These are phyloP conservation scores for Aricia artaxerxes DNA, from an alignment of 2,888 invertebrate species.

Conservation along the genomic window DNA sequence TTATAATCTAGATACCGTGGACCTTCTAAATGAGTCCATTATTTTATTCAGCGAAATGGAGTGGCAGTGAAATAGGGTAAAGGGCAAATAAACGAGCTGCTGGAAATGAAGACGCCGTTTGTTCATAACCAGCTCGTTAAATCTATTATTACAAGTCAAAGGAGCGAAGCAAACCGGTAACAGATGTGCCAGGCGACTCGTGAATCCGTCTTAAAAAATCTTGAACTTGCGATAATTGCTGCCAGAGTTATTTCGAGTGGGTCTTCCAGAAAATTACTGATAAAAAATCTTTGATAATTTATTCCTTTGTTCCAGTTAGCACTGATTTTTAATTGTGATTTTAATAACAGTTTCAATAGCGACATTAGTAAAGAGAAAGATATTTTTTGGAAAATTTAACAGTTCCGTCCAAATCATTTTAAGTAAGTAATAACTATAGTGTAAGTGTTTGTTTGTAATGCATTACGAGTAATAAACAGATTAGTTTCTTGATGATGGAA, in stretches of 20 bases:
- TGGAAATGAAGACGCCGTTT: slow-evolving; percentile 79
- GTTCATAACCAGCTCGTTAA: slow-evolving; percentile 80
- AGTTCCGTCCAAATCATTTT: too few relatives aligned
- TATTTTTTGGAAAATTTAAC: too few relatives aligned
- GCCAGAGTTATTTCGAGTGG: slow-evolving; percentile 31
- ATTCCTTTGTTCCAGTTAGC: slow-evolving; percentile 10
- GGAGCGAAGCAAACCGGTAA: slow-evolving; percentile 69
- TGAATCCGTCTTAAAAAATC: slow-evolving; percentile 50
- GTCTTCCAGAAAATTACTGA: slow-evolving; percentile 24
- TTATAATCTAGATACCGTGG: slow-evolving; percentile 59
- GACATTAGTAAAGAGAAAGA: background rate
- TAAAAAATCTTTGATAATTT: slow-evolving; percentile 31
- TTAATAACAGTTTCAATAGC: background rate
- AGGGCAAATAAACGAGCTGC: slow-evolving; percentile 68
- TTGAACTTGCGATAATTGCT: slow-evolving; percentile 40
- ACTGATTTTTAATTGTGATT: background rate
- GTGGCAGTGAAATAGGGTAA: slow-evolving; percentile 75
- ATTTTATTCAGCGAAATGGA: slow-evolving; percentile 75
- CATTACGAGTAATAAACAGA: too few relatives aligned
- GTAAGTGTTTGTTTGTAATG: too few relatives aligned
- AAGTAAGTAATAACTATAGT: too few relatives aligned
- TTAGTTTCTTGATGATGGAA: too few relatives aligned
- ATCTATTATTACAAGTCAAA: slow-evolving; percentile 78
- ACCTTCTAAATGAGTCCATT: slow-evolving; percentile 68
- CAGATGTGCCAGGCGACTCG: slow-evolving; percentile 72